Percentiles rank a stretch among this genome's conserved stretches.
Evolutionary conservation across 2,113 vertebrate species (phyloP).

Genomic region (Globicephala melas): DNA sequence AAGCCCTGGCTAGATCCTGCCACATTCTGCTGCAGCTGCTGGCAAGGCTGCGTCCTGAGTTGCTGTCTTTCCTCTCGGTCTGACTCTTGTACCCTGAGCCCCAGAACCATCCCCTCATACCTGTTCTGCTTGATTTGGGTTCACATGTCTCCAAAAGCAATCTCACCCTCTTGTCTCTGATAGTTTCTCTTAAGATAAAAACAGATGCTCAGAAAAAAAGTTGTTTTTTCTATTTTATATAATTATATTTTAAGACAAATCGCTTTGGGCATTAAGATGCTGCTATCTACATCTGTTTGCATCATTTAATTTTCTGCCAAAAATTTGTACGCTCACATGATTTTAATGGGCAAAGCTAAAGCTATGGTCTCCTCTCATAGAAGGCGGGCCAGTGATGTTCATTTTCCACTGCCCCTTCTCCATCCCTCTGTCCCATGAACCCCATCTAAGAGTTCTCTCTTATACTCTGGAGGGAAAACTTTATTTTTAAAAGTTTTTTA

Average conservation of each 20-base stretch:
- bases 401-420: neutral
- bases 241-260: conserved; percentile 18
- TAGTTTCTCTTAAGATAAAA: conserved; percentile 30
- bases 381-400: neutral
- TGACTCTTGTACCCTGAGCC: neutral
- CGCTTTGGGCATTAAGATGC: neutral
- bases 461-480: neutral
- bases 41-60: neutral
- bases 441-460: neutral
- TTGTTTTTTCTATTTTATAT: neutral
- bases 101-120: neutral
- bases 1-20: too few relatives aligned
- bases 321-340: neutral
- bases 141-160: neutral
- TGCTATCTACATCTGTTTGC: conserved; percentile 34
- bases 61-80: neutral
- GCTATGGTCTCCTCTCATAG: neutral
- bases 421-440: neutral
- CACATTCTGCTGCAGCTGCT: too few relatives aligned
- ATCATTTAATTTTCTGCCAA: conserved; percentile 50
- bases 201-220: neutral
- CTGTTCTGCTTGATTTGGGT: neutral
- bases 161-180: neutral
- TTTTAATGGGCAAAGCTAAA: conserved; percentile 3
- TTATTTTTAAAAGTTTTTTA: neutral